Conservation (phyloP, 2,797 vertebrate species). For the Myotis planiceps region DNA sequence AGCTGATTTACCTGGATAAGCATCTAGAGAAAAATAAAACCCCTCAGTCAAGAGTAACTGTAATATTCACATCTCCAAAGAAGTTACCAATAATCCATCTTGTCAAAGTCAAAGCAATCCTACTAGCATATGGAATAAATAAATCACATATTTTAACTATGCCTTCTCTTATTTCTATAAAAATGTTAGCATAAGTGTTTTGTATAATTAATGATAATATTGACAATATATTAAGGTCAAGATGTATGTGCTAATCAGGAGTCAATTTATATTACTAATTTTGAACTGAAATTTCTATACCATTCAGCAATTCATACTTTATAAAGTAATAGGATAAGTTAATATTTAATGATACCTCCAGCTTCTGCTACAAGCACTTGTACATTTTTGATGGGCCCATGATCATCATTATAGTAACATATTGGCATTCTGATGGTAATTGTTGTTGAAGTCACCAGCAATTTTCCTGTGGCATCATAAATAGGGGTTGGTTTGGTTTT, state of each 20-base stretch:
- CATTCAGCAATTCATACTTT: neutral
- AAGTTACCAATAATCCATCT: neutral
- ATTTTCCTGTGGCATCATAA: constrained; percentile 89
- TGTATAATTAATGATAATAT: neutral
- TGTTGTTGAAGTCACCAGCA: constrained; percentile 93
- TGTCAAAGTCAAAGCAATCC: neutral
- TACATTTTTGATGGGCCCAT: constrained; percentile 96
- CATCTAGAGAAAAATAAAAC: neutral
- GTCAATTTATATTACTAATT: neutral
- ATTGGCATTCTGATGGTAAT: constrained; percentile 95
- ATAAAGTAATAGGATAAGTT: neutral
- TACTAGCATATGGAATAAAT: neutral
- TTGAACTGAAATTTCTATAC: neutral
- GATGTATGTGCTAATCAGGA: neutral
- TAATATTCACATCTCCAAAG: neutral
- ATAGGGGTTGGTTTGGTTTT: constrained; percentile 90
- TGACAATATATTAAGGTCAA: neutral
- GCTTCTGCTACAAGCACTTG: constrained; percentile 96
- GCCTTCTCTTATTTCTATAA: neutral
- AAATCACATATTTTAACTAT: neutral
- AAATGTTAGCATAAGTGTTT: neutral
- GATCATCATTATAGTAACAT: constrained; percentile 96
- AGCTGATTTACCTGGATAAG: neutral
- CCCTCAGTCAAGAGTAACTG: neutral
- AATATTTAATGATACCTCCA: constrained; percentile 89